Conservation (phyloP, 2,113 vertebrate genomes). For the Eretmochelys imbricata region DNA sequence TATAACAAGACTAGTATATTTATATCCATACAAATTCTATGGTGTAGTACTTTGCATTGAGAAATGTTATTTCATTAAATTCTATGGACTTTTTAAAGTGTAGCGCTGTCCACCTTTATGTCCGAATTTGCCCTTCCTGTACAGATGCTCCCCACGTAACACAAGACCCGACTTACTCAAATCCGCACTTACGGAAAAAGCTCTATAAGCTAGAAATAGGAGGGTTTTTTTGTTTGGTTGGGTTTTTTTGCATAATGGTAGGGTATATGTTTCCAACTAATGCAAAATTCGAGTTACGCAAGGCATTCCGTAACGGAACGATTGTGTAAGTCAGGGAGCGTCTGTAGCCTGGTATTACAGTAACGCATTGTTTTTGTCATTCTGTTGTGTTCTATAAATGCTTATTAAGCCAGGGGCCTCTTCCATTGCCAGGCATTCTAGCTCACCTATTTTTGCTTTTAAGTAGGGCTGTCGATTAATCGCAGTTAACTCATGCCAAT, state of each 20-base stretch:
- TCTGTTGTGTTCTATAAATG: neutral
- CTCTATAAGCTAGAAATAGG: too few species aligned
- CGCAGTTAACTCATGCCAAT: too few species aligned
- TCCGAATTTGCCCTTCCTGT: neutral
- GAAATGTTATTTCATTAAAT: neutral
- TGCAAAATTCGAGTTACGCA: too few species aligned
- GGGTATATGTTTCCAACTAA: too few species aligned
- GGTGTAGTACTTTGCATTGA: neutral
- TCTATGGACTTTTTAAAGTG: neutral
- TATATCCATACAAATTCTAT: rapidly evolving
- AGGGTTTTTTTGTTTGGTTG: too few species aligned
- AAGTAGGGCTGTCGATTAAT: too few species aligned
- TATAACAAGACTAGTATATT: too few species aligned
- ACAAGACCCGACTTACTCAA: too few species aligned
- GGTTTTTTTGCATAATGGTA: too few species aligned
- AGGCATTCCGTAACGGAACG: too few species aligned
- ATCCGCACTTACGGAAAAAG: too few species aligned
- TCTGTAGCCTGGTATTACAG: neutral
- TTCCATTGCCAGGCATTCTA: neutral
- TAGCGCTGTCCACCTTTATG: neutral
- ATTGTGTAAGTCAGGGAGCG: too few species aligned
- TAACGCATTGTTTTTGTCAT: neutral
- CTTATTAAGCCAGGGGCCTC: rapidly evolving
- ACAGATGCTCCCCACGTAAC: neutral
- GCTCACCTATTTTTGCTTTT: neutral